phyloP scores from a whole-genome alignment of 2,113 vertebrate species.

The Heliornis fulica region DNA sequence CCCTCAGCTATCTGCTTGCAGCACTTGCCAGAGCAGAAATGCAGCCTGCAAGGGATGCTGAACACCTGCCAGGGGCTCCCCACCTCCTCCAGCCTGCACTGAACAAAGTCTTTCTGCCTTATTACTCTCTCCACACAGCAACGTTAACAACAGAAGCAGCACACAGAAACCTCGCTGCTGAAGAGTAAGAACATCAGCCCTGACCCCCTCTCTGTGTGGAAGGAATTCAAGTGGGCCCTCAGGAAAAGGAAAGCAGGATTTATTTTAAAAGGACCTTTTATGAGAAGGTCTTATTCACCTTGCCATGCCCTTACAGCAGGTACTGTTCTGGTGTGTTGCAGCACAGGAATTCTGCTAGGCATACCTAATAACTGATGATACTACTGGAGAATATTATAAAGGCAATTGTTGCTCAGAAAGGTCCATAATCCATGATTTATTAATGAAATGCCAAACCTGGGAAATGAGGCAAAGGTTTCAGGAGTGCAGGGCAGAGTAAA shows the following conservation, averaged over 20 bases:
- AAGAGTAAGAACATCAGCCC: slow-evolving; percentile 56
- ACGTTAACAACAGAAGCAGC: slow-evolving; percentile 44
- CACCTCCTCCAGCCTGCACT: not conserved
- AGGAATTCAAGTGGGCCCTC: slow-evolving; percentile 60
- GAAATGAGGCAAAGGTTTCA: not conserved
- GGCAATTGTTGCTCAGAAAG: slow-evolving; percentile 7
- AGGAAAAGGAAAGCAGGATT: slow-evolving; percentile 64
- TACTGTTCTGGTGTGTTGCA: slow-evolving; percentile 26
- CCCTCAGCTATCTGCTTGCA: rapidly evolving
- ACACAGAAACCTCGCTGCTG: not conserved
- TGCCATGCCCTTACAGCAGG: slow-evolving; percentile 36
- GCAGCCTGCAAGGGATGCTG: rapidly evolving
- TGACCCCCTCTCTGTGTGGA: slow-evolving; percentile 32
- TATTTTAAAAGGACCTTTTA: slow-evolving; percentile 66
- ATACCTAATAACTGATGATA: not conserved
- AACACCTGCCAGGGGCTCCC: not conserved
- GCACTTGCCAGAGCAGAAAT: not conserved
- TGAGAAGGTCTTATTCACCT: slow-evolving; percentile 62
- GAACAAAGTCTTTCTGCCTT: slow-evolving; percentile 19
- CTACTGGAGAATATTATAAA: not conserved
- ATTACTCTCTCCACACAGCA: slow-evolving; percentile 44
- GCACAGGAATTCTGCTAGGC: slow-evolving; percentile 24
- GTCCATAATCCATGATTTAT: slow-evolving; percentile 1
- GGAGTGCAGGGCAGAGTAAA: slow-evolving; percentile 17
- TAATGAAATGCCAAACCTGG: slow-evolving; percentile 24